phyloP scores from a whole-genome alignment of 2,113 vertebrate species.

The Malurus cyaneus region DNA sequence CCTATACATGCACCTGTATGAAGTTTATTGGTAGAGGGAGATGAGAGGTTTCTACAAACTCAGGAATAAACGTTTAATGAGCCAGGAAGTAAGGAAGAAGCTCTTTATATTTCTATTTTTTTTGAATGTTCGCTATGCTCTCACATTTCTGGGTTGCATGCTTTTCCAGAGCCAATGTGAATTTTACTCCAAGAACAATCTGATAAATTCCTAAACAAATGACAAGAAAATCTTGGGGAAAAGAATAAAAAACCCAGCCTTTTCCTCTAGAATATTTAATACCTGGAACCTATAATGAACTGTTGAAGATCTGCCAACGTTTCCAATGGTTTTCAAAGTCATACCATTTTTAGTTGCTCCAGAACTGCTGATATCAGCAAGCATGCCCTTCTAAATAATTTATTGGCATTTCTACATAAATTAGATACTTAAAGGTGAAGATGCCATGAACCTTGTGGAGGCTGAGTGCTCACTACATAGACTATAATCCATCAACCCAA shows the following conservation, averaged over 20 bases:
- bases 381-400: constrained; percentile 61
- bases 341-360: not conserved
- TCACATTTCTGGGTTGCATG: not conserved
- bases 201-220: not conserved
- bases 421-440: constrained; percentile 61
- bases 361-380: constrained; percentile 63
- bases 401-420: constrained; percentile 61
- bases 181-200: not conserved
- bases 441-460: constrained; percentile 38
- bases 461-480: constrained; percentile 4
- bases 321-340: constrained; percentile 50
- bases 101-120: not conserved
- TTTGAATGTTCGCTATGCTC: accelerated
- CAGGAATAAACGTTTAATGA: not conserved
- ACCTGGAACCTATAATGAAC: not conserved
- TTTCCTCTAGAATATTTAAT: not conserved
- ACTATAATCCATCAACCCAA: constrained; percentile 26
- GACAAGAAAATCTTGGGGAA: not conserved
- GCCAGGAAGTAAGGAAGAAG: not conserved
- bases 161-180: not conserved
- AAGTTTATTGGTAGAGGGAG: not conserved
- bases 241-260: not conserved
- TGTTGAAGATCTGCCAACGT: constrained; percentile 6
- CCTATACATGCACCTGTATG: accelerated
- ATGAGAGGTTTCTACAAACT: not conserved